Evolutionary conservation across 2,797 vertebrate genomes (phyloP).

Genomic region (Ciconia nigra): DNA sequence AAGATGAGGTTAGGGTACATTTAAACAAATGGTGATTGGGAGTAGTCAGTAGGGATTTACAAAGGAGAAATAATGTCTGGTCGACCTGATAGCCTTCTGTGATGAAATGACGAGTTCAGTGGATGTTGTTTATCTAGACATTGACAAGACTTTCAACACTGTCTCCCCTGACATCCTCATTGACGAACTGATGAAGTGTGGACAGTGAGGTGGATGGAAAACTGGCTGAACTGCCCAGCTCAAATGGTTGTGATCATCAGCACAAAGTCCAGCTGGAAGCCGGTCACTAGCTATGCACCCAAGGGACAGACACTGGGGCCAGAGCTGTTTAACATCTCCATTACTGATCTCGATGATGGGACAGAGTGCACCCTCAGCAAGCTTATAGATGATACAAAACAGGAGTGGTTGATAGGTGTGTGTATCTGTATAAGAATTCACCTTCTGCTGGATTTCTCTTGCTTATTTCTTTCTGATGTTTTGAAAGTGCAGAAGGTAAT

Average conservation of each 20-base stretch:
- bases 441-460: conserved; percentile 5
- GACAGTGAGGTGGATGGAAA: neutral
- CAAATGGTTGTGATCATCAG: neutral
- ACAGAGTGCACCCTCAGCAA: neutral
- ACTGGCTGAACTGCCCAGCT: neutral
- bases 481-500: conserved; percentile 14
- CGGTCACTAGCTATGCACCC: fast-evolving
- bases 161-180: neutral
- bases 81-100: neutral
- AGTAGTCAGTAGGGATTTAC: neutral
- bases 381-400: neutral
- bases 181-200: neutral
- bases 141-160: neutral
- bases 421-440: neutral
- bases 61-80: neutral
- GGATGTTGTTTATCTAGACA: neutral
- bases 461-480: neutral
- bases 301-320: neutral
- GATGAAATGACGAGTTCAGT: fast-evolving
- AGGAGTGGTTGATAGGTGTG: neutral
- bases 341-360: neutral
- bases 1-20: neutral
- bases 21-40: neutral
- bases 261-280: neutral
- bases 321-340: neutral